Evolutionary conservation across 2,888 invertebrate genomes (phyloP).

Genomic region (Phyllotreta striolata): DNA sequence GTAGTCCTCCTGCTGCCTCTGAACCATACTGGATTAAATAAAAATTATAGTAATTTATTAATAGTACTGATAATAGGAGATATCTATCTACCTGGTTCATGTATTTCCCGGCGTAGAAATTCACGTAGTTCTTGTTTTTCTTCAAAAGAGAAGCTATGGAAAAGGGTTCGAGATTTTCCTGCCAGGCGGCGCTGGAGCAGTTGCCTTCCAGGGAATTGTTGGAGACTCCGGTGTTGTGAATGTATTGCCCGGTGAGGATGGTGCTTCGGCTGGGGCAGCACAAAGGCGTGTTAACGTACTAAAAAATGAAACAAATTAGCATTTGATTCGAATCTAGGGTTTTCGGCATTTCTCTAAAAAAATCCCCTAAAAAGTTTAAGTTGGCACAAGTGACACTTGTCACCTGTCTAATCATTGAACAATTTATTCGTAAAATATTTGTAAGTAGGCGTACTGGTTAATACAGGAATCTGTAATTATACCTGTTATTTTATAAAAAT

Average conservation of each 20-base stretch:
- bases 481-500: no score
- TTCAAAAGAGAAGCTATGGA: slow-evolving; percentile 77
- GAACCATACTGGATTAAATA: slow-evolving; percentile 67
- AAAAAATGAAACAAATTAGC: slow-evolving; percentile 43
- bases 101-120: slow-evolving; percentile 95
- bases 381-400: no score
- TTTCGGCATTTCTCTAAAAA: no score
- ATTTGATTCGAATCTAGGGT: neutral
- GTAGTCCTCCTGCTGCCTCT: slow-evolving; percentile 67
- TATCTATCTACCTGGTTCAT: slow-evolving; percentile 89
- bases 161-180: slow-evolving; percentile 67
- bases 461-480: no score
- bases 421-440: no score
- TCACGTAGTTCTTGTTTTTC: slow-evolving; percentile 70
- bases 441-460: no score
- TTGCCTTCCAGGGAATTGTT: slow-evolving; percentile 84
- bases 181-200: slow-evolving; percentile 78
- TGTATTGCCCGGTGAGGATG: slow-evolving; percentile 82
- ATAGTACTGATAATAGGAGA: no score
- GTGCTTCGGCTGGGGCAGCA: slow-evolving; percentile 93
- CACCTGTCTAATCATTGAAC: no score
- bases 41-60: slow-evolving; percentile 40
- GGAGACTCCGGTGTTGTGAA: slow-evolving; percentile 79
- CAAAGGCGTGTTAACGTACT: slow-evolving; percentile 86
- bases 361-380: no score